Base-by-base conservation (phyloP, 2,888 invertebrate genomes). In the Apamea crenata region DNA sequence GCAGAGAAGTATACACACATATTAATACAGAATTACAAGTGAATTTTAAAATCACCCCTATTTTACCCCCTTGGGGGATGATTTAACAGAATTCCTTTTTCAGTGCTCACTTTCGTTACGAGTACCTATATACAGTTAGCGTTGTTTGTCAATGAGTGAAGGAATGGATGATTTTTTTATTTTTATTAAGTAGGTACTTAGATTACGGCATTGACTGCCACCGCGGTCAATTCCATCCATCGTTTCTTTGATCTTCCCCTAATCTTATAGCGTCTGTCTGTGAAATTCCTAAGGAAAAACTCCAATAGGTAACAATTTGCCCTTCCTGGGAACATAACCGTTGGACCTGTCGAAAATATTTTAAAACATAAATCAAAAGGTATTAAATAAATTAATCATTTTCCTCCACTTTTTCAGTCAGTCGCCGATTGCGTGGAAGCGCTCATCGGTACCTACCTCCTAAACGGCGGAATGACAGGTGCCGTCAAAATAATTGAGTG, bases 361-460 rank as follows among this genome's bases (percentile, higher is more conserved):
- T 32, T 25, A 40, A n/a, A 44, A 40, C 14, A 29, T 18, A n/a
- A 18, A 47, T 74, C 12, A 36, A 2, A 36, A n/a, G 16, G 6
- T 14, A 47, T 36, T 61, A 36, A 61, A n/a, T 44, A 36, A 77
- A 70, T 53, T 32, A 56, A 56, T 36, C 36, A 29, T 68, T 3
- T n/a, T n/a, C 0, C 75, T 50, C 47, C 50, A 78, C 68, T 77
- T 69, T 94, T 94, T 75, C 91, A 97, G 97, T 91, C 94, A 0
- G 92, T 97, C 8, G 98, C 99, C 0, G 99, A 99, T 94, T 97
- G 97, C 83, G 98, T 99, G 3, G 99, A 99, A 95, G 98, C 99
- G 0, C 94, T 99, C 6, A 98, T 99, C 74, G 99, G 99, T 0
- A 95, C 95, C 0, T 96, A 97, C 81, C 90, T 97, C 1, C 87